Evolutionary conservation across 2,797 vertebrate genomes (phyloP).

Genomic region (Loriculus beryllinus): DNA sequence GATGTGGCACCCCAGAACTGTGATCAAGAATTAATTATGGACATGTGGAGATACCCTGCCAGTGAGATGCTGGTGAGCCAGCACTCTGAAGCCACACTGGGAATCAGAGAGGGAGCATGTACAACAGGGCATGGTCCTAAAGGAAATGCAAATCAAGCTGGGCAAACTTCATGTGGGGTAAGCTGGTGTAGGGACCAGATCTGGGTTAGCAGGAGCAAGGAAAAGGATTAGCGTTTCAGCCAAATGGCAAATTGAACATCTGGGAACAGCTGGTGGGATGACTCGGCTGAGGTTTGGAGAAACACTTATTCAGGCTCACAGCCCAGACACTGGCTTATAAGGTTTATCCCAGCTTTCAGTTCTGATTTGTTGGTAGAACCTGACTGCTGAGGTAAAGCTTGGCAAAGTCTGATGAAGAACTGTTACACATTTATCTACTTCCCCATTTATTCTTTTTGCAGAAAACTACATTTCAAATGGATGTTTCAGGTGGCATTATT

Average conservation of each 20-base stretch:
- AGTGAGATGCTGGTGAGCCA: neutral
- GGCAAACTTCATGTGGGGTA: neutral
- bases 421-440: fast-evolving
- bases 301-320: neutral
- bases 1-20: neutral
- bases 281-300: neutral
- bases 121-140: neutral
- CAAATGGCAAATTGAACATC: conserved; percentile 13
- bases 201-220: neutral
- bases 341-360: neutral
- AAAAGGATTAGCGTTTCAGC: neutral
- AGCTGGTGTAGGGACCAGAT: neutral
- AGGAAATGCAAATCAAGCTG: neutral
- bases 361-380: neutral
- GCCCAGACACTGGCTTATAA: neutral
- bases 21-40: neutral
- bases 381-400: neutral
- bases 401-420: neutral
- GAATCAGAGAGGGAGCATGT: neutral
- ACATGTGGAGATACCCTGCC: neutral
- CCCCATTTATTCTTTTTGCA: neutral
- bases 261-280: conserved; percentile 17
- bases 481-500: neutral
- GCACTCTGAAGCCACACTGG: neutral
- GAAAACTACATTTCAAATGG: neutral